These are phyloP conservation scores for Tribolium madens DNA, from an alignment of 1,140 invertebrate genomes.

Conservation along the genomic window DNA sequence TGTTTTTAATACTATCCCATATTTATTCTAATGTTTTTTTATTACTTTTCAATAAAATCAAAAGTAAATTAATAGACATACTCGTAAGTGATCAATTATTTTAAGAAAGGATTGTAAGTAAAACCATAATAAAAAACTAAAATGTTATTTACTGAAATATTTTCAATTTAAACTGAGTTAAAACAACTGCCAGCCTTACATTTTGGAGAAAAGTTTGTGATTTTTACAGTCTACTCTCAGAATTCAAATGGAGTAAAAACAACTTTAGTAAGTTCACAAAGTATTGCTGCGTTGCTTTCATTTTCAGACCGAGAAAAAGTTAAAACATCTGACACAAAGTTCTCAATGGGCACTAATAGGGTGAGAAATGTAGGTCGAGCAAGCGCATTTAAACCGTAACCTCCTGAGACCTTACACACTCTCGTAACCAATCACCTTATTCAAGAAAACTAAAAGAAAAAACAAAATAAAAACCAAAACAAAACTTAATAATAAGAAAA, in stretches of 20 bases:
- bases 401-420: background rate
- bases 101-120: too few species aligned
- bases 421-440: background rate
- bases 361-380: constrained; percentile 28
- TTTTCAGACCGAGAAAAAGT: constrained; percentile 20
- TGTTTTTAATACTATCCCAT: too few species aligned
- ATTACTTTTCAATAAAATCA: too few species aligned
- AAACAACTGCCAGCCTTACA: too few species aligned
- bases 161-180: too few species aligned
- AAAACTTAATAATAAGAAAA: background rate
- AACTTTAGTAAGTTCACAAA: background rate
- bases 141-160: too few species aligned
- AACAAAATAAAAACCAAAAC: background rate
- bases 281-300: background rate
- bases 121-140: too few species aligned
- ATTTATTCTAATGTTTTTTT: too few species aligned
- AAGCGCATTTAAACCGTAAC: constrained; percentile 14
- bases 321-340: constrained; percentile 29
- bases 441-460: background rate
- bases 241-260: background rate
- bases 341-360: constrained; percentile 26
- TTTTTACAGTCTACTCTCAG: background rate
- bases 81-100: too few species aligned
- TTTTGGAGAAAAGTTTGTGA: too few species aligned
- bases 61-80: too few species aligned